Conservation (phyloP, 2,888 invertebrate genomes). For the Drosophila rellima region DNA sequence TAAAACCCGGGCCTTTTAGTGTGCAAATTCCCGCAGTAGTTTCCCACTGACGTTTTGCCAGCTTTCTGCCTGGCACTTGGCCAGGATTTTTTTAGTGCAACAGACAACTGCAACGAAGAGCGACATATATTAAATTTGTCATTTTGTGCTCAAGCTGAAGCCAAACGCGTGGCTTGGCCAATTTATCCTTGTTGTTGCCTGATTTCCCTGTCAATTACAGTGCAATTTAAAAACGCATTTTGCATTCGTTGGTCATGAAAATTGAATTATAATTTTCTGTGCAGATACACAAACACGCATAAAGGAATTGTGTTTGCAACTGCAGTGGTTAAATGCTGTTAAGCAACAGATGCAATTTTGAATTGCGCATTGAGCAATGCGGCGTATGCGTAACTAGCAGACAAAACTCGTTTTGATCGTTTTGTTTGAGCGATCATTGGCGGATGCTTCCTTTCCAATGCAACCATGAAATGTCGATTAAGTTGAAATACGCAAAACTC, state of each 20-base stretch:
- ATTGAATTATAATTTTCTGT: conserved; percentile 46
- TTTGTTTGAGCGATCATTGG: neutral
- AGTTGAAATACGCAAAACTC: too few relatives aligned
- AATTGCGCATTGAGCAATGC: conserved; percentile 4
- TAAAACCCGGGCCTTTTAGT: conserved; percentile 44
- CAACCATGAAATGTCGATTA: neutral
- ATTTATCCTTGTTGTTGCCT: conserved; percentile 25
- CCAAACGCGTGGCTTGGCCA: conserved; percentile 35
- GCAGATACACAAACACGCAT: conserved; percentile 2
- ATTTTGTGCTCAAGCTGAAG: conserved; percentile 54
- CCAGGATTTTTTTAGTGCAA: conserved; percentile 55
- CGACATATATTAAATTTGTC: conserved; percentile 79
- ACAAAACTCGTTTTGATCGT: neutral
- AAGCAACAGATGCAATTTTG: conserved; percentile 29
- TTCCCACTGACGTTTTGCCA: conserved; percentile 8
- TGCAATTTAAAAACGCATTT: conserved; percentile 61
- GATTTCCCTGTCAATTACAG: conserved; percentile 50
- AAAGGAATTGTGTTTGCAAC: conserved; percentile 1
- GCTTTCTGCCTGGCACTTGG: conserved; percentile 63
- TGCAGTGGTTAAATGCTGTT: conserved; percentile 25
- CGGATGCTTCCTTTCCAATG: neutral
- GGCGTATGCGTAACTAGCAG: conserved; percentile 35
- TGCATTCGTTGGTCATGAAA: conserved; percentile 39
- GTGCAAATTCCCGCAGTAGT: conserved; percentile 26
- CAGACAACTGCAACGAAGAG: conserved; percentile 60